Percentiles rank a stretch among this genome's conserved stretches.
Conservation (phyloP, 2,797 vertebrate species). For the Sebastes vulpes region DNA sequence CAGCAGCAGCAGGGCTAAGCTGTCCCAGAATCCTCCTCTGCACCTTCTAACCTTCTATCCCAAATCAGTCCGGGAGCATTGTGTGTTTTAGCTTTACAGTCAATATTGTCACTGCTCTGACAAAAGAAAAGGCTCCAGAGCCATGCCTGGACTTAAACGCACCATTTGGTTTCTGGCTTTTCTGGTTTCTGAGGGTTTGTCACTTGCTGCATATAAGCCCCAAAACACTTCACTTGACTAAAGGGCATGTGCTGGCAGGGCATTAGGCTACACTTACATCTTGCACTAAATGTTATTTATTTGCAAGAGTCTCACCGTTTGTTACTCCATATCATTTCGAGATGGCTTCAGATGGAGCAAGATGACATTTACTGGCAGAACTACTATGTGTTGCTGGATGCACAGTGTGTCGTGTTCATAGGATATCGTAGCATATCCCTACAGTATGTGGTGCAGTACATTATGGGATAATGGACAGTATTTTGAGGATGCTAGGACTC, state of each 20-base stretch:
- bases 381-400: neutral
- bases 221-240: slow-evolving; percentile 6
- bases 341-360: neutral
- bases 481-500: neutral
- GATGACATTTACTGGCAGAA: neutral
- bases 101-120: slow-evolving; percentile 62
- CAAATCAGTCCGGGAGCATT: slow-evolving; percentile 57
- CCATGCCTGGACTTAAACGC: slow-evolving; percentile 41
- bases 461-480: neutral
- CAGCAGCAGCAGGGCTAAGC: slow-evolving; percentile 42
- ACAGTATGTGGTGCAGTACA: neutral
- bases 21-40: slow-evolving; percentile 53
- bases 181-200: slow-evolving; percentile 35
- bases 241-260: neutral
- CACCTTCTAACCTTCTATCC: slow-evolving; percentile 30
- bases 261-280: neutral
- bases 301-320: neutral
- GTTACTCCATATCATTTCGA: neutral
- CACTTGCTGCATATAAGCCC: slow-evolving; percentile 14
- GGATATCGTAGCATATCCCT: neutral
- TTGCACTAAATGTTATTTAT: neutral
- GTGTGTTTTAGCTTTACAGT: slow-evolving; percentile 63
- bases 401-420: no score
- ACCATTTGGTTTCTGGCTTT: slow-evolving; percentile 18
- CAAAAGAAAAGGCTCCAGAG: slow-evolving; percentile 35